These are phyloP conservation scores for Phoeniculus purpureus DNA, from an alignment of 2,797 vertebrate species.

Conservation along the genomic window DNA sequence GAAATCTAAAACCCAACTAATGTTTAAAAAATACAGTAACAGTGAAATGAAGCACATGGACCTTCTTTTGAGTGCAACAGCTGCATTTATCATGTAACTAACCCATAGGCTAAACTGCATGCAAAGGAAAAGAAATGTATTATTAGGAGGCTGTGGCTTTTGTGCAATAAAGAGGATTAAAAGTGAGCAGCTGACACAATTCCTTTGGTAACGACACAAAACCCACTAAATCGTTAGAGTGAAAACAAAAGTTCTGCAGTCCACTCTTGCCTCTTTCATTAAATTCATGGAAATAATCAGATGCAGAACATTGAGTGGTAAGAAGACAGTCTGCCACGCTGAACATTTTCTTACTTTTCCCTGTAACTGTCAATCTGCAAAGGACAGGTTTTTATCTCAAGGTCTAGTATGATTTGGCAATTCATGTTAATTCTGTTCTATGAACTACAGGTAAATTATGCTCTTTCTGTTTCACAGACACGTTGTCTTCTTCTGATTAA, in stretches of 20 bases:
- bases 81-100: neutral
- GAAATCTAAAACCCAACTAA: neutral
- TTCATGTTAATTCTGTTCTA: constrained; percentile 61
- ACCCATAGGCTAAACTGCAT: neutral
- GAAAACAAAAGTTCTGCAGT: constrained; percentile 61
- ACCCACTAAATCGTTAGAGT: constrained; percentile 40
- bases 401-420: constrained; percentile 63
- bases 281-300: constrained; percentile 75
- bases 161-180: neutral
- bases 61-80: neutral
- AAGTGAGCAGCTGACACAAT: neutral
- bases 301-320: constrained; percentile 68
- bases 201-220: constrained; percentile 54
- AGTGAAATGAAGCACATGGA: neutral
- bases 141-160: neutral
- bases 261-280: constrained; percentile 72
- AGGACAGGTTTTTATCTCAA: constrained; percentile 71
- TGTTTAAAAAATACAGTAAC: neutral
- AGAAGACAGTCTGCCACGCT: constrained; percentile 59
- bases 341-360: constrained; percentile 76
- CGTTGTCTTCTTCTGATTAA: constrained; percentile 71
- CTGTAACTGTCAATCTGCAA: constrained; percentile 68
- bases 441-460: constrained; percentile 76
- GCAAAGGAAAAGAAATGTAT: neutral
- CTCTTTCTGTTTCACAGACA: constrained; percentile 62